Evolutionary conservation across 2,113 vertebrate genomes (phyloP), one percentile per base, ranked within the genome.

Genomic region (Pelobates fuscus): DNA sequence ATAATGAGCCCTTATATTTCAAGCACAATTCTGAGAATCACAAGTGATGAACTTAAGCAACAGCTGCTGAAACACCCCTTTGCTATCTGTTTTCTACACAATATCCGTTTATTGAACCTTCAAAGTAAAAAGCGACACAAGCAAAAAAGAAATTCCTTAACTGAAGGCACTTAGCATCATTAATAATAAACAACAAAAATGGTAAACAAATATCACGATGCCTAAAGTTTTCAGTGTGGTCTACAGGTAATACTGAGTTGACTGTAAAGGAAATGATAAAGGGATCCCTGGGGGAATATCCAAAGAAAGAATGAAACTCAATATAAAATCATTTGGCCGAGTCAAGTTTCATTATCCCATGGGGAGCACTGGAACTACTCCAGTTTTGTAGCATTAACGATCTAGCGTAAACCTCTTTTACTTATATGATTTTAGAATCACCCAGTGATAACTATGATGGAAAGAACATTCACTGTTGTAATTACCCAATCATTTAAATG

Each of bases 271-370:
- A 67, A 43, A 76, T 67, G 72, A 76, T 66, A 76, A 67, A 76
- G 37, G 24, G 64, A 41, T 49, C 70, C 54, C 70, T 63, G 18
- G 70, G 59, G 70, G 59, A 72, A 63, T 63, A 72, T 72, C 61
- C 60, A 72, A 76, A 58, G 62, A n/a, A 59, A 59, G 63, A 54
- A 76, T 67, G 72, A 66, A 67, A 49, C 52, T 59, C 72, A 59
- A 76, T 76, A 62, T 67, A 62, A 76, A 67, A 67, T 76, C 24
- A 76, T 76, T 76, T 76, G 63, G 72, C 72, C 67, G 63, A 76
- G 72, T 76, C 63, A 76, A 76, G 72, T 76, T 76, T 76, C 63
- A 76, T 76, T 76, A 76, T 44, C 44, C 72, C 63, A 24, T 2
- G 6, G 72, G 72, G 63, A 67, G 49, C 60, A 67, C 43, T 76